Evolutionary conservation across 2,113 vertebrate genomes (phyloP).

Genomic region (Aix galericulata): DNA sequence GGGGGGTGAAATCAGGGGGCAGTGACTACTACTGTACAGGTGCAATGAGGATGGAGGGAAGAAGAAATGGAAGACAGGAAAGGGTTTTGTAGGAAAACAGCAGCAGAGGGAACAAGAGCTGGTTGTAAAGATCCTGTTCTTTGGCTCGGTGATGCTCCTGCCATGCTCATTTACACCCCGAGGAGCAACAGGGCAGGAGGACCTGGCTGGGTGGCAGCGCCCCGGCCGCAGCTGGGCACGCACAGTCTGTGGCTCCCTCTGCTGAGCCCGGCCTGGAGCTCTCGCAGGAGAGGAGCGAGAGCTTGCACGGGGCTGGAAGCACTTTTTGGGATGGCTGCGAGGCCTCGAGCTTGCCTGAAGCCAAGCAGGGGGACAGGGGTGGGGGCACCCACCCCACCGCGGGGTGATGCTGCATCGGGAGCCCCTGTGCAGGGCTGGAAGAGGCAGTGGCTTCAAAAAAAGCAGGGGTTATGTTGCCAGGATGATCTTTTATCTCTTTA

Average conservation of each 20-base stretch:
- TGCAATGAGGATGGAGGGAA: background rate
- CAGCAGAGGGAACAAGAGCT: fast-evolving
- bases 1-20: too few relatives aligned
- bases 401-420: background rate
- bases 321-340: background rate
- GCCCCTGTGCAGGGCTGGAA: background rate
- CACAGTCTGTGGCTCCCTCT: slow-evolving; percentile 65
- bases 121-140: background rate
- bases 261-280: background rate
- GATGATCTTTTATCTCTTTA: fast-evolving
- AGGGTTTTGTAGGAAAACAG: background rate
- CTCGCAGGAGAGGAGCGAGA: background rate
- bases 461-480: background rate
- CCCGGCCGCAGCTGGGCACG: fast-evolving
- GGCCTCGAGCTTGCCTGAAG: fast-evolving
- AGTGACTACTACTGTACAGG: fast-evolving
- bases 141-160: fast-evolving
- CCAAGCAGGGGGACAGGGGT: fast-evolving
- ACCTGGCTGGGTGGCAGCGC: background rate
- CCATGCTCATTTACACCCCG: background rate
- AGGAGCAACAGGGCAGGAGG: background rate
- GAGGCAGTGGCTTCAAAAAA: background rate
- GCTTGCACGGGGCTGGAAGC: fast-evolving
- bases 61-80: background rate
- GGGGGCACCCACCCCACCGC: background rate